Base-by-base conservation (phyloP, 2,113 vertebrate species). In the Phalacrocorax pelagicus region DNA sequence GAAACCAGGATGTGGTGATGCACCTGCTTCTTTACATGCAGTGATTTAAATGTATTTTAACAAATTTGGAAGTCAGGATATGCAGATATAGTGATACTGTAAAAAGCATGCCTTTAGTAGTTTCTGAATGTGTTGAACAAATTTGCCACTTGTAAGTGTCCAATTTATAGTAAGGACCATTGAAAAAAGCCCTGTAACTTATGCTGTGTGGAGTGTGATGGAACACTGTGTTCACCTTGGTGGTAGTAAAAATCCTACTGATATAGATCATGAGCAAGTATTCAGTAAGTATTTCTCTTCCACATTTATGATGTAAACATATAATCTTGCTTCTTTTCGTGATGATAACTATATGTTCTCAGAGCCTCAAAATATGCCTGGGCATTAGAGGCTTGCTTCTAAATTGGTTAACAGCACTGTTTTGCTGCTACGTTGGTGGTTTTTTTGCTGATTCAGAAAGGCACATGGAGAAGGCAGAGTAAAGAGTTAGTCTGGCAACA, bases 151-250 rank as follows among this genome's bases (percentile, higher is more conserved):
- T 79, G 1, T 23, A 23, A 54, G 58, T 36, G 34, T 65, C n/a
- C 23, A 51, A 2, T 78, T 86, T 70, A 3, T 61, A 20, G 4
- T 73, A 78, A 70, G 23, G 42, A 16, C n/a, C 32, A 27, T 65
- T 85, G 24, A 0, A 40, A 19, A 70, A 36, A 24, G 0, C 1
- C 2, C 6, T 12, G 2, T 75, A 16, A 54, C 30, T 85, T 65
- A 3, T 52, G 8, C 40, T 36, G 2, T 1, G 0, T 66, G 42
- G 21, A 61, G 10, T 0, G 0, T 87, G 59, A 44, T 6, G 7
- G 13, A 51, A 17, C 4, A 42, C 5, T 66, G 14, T n/a, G 13
- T 70, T 73, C 8, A 3, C 15, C 23, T 65, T 78, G 26, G 4
- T 83, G 26, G 15, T 30, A n/a, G 42, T 58, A 58, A 66, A 92